phyloP scores from a whole-genome alignment of 2,888 invertebrate genomes.

The Strigamia transsilvanica region DNA sequence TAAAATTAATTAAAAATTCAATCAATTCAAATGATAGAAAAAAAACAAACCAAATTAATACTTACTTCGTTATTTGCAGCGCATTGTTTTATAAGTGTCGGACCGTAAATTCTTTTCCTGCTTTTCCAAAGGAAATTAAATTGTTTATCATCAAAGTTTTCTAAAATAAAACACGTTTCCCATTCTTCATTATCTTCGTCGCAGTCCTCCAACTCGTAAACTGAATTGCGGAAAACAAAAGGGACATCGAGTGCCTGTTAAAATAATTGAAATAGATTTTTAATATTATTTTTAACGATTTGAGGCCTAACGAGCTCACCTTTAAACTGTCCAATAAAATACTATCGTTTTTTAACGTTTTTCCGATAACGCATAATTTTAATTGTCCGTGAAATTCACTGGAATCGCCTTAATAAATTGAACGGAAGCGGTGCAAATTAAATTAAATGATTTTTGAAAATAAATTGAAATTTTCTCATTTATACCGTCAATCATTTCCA shows the following conservation, averaged over 20 bases:
- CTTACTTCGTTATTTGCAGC: constrained; percentile 65
- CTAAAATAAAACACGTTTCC: constrained; percentile 76
- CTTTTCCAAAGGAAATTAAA: constrained; percentile 71
- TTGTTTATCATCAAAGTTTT: constrained; percentile 76
- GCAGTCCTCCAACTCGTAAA: constrained; percentile 71
- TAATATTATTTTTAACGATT: not conserved
- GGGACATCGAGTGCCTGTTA: constrained; percentile 70
- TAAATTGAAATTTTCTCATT: not conserved
- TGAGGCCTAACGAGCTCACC: not conserved
- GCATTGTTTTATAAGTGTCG: constrained; percentile 63
- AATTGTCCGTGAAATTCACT: constrained; percentile 51
- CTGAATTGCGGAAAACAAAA: constrained; percentile 69
- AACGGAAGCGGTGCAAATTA: not conserved
- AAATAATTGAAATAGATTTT: not conserved
- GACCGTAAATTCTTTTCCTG: constrained; percentile 63
- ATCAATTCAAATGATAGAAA: not conserved
- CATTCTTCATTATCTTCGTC: constrained; percentile 63
- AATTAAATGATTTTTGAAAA: not conserved
- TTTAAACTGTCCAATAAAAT: constrained; percentile 10
- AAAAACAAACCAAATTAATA: constrained; percentile 52
- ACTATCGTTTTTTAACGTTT: not conserved
- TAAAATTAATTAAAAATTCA: constrained; percentile 56
- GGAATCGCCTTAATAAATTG: not conserved
- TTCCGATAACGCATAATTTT: constrained; percentile 55
- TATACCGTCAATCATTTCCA: not conserved